These are phyloP conservation scores for Rhinogobius similis DNA, from an alignment of 2,113 vertebrate genomes.

Conservation along the genomic window DNA sequence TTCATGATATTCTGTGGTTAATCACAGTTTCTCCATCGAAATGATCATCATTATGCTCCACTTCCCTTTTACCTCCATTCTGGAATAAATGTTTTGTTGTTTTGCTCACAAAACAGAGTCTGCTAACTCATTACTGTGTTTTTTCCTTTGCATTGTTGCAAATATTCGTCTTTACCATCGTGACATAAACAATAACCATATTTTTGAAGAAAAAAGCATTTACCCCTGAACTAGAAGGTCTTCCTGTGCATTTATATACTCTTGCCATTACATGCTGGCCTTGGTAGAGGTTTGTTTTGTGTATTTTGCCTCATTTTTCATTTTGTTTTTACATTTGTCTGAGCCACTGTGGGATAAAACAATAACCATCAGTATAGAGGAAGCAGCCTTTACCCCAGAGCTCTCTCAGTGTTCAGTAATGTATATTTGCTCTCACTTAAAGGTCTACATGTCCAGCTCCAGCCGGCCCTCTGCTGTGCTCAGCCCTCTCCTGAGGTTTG, in stretches of 20 bases:
- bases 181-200: too few relatives aligned
- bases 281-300: not conserved
- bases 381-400: not conserved
- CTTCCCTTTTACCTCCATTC: too few relatives aligned
- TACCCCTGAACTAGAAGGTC: not conserved
- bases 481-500: conserved; percentile 80
- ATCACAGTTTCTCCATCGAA: too few relatives aligned
- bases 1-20: too few relatives aligned
- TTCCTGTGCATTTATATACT: not conserved
- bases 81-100: too few relatives aligned
- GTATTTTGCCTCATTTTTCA: not conserved
- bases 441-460: conserved; percentile 73
- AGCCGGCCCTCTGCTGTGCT: conserved; percentile 64
- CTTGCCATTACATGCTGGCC: not conserved
- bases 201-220: too few relatives aligned
- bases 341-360: not conserved
- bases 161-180: too few relatives aligned
- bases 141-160: too few relatives aligned
- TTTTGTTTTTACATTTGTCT: not conserved
- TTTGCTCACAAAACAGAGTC: too few relatives aligned
- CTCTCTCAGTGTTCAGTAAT: conserved; percentile 5
- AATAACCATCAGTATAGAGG: not conserved
- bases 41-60: too few relatives aligned
- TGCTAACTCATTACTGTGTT: too few relatives aligned
- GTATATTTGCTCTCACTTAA: conserved; percentile 19